Evolutionary conservation across 2,888 invertebrate genomes (phyloP).

Genomic region (Drosophila monieri): DNA sequence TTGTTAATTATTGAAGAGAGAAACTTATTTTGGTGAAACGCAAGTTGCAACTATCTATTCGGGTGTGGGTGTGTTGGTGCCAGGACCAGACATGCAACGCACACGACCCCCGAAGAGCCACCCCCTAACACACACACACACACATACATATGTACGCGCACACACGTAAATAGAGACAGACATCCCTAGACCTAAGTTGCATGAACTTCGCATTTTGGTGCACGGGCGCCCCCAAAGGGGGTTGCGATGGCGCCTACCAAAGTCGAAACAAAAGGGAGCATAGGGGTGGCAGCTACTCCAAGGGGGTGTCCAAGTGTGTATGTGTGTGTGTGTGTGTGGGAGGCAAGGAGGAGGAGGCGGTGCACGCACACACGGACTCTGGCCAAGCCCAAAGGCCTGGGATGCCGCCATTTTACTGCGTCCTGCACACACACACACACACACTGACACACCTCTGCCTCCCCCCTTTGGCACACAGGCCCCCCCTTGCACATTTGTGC

Average conservation of each 20-base stretch:
- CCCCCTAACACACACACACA: constrained; percentile 10
- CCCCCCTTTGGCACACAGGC: constrained; percentile 3
- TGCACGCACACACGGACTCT: constrained; percentile 50
- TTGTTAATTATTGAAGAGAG: background rate
- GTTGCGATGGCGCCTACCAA: constrained; percentile 22
- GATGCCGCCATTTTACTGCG: constrained; percentile 72
- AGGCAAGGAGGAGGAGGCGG: background rate
- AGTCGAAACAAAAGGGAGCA: constrained; percentile 18
- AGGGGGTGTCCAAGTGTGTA: constrained; percentile 3
- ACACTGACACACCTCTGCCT: background rate
- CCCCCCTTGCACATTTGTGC: constrained; percentile 41
- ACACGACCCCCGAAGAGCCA: constrained; percentile 6
- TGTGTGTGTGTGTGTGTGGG: constrained; percentile 4
- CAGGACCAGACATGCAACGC: constrained; percentile 36
- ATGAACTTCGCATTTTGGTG: constrained; percentile 42
- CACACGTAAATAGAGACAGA: constrained; percentile 26
- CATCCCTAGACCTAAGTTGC: constrained; percentile 45
- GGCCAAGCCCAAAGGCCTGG: constrained; percentile 56
- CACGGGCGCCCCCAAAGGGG: constrained; percentile 15
- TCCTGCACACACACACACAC: constrained; percentile 36
- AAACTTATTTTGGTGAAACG: background rate
- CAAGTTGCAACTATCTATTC: constrained; percentile 29
- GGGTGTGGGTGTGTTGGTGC: constrained; percentile 8
- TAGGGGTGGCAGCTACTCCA: background rate
- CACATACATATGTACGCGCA: constrained; percentile 15